Percentiles rank a stretch among this genome's conserved stretches.
These are phyloP conservation scores for Camponotus fellah DNA, from an alignment of 2,888 invertebrate species.

Conservation along the genomic window DNA sequence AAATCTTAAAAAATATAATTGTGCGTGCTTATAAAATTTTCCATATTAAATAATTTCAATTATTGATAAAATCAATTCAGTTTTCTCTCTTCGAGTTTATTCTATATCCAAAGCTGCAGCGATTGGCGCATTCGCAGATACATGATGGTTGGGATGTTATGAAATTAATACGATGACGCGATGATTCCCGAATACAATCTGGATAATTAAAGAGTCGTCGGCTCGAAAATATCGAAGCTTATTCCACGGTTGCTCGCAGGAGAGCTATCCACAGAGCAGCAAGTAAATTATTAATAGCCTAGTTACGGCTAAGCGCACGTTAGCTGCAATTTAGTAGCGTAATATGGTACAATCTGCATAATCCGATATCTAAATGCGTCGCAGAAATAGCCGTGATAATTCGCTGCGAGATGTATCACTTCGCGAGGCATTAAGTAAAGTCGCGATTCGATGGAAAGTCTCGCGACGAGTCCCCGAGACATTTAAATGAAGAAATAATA, in stretches of 20 bases:
- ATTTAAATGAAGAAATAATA: conserved; percentile 5
- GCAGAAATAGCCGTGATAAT: conserved; percentile 41
- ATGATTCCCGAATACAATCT: neutral
- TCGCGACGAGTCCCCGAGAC: conserved; percentile 19
- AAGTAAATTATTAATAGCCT: conserved; percentile 41
- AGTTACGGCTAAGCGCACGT: conserved; percentile 30
- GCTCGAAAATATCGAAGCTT: conserved; percentile 19
- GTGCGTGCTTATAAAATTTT: neutral
- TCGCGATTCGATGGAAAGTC: conserved; percentile 1
- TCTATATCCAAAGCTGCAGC: neutral
- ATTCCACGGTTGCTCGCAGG: neutral
- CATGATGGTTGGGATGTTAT: too few species aligned
- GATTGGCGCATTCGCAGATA: too few species aligned
- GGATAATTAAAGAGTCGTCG: neutral
- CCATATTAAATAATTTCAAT: neutral
- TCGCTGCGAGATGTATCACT: conserved; percentile 8
- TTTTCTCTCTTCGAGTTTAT: neutral
- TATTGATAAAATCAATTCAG: neutral
- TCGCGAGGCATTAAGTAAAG: conserved; percentile 34
- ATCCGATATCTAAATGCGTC: conserved; percentile 43
- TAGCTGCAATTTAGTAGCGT: conserved; percentile 39
- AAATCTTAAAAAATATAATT: neutral
- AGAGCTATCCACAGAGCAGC: conserved; percentile 5
- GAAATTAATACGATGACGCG: conserved; percentile 15
- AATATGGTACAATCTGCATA: conserved; percentile 24